Base-by-base conservation (phyloP, 2,113 vertebrate species). In the Panthera uncia region DNA sequence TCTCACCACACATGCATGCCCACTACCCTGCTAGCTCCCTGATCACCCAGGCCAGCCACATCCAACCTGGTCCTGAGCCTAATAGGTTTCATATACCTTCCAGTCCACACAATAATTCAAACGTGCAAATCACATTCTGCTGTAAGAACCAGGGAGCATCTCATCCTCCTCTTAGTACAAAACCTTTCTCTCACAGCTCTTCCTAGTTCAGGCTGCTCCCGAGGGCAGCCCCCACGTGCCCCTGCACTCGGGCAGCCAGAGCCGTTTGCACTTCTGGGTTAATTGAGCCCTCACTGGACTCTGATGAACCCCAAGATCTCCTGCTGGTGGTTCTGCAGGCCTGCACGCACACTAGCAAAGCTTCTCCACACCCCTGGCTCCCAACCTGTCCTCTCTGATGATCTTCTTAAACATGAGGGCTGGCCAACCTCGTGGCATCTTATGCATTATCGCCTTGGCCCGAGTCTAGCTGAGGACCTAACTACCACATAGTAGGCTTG, bases 401-500 rank as follows among this genome's bases (percentile, higher is more conserved):
- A 52, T 63, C 52, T 76, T 69, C 80, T 84, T 80, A 80, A 48
- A 52, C 16, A 4, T 5, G 3, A 88, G 16, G 29, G 9, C 79
- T 86, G 81, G 71, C 45, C 80, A 74, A 41, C 23, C 45, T 9
- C 18, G 0, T 6, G 14, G 38, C 21, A 1, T 31, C 61, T 91
- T n/a, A 25, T n/a, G 66, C 81, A 41, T 86, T 19, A 45, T 50
- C 25, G 21, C 31, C n/a, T 80, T 80, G 9, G 13, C 38, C 13
- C 27, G 61, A 63, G 36, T 61, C 81, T 63, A 90, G 85, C 12
- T 16, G 29, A 85, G 71, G 66, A 74, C 69, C 45, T 41, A 13
- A 52, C 66, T 33, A 16, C 38, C 71, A 89, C 95, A 78, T 3
- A 85, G 85, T 82, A 95, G 89, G 89, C 50, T 82, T 95, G 74